These are phyloP conservation scores for Sinopyrophorus schimmeli DNA, from an alignment of 2,888 invertebrate species.

Conservation along the genomic window DNA sequence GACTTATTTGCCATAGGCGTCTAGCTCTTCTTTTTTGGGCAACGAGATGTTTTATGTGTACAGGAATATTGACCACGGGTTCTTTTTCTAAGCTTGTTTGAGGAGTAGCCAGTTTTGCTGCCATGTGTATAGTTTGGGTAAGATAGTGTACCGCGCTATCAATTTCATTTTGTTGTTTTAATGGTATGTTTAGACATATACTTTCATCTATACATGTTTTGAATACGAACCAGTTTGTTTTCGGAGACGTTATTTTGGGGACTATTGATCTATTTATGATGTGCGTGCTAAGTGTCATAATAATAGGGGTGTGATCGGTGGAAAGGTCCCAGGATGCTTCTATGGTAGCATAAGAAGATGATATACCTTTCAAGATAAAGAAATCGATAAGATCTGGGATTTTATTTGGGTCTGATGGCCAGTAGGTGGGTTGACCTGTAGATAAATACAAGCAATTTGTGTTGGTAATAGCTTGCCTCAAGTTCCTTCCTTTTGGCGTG, in stretches of 20 bases:
- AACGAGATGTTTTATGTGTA: too few species aligned
- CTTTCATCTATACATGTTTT: constrained; percentile 8
- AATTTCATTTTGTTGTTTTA: constrained; percentile 1
- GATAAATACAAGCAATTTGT: too few species aligned
- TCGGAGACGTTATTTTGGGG: constrained; percentile 4
- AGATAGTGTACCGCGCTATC: too few species aligned
- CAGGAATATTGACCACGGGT: constrained; percentile 1
- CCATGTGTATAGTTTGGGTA: too few species aligned
- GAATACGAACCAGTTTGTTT: constrained; percentile 10
- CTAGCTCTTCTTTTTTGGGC: constrained; percentile 8
- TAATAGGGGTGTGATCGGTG: constrained; percentile 4
- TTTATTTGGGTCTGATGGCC: constrained; percentile 7
- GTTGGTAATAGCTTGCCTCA: too few species aligned
- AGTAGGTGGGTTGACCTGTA: constrained; percentile 3
- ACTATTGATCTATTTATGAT: constrained; percentile 8
- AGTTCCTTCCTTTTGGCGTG: neutral
- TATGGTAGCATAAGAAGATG: neutral
- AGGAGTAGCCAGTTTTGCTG: constrained; percentile 1
- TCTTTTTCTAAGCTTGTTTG: constrained; percentile 6
- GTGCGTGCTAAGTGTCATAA: constrained; percentile 8
- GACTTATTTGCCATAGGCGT: constrained; percentile 7
- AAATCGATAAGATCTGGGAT: constrained; percentile 2
- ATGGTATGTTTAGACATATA: constrained; percentile 3
- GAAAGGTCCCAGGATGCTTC: too few species aligned
- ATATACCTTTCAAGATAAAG: constrained; percentile 6